Evolutionary conservation across 2,113 vertebrate genomes (phyloP).

Genomic region (Clinocottus analis): DNA sequence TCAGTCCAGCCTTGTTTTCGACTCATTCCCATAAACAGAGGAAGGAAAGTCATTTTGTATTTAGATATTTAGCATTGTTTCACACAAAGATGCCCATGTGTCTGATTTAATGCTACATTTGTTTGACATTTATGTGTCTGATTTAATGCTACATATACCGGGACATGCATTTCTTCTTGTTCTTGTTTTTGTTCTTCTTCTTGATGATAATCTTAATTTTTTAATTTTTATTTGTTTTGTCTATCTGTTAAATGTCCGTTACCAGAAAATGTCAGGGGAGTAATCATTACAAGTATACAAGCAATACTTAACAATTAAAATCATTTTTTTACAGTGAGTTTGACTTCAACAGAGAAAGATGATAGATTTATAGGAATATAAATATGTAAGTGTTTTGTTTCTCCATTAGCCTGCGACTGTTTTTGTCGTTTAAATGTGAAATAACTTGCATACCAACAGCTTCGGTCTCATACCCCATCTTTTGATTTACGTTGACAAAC

Average conservation of each 20-base stretch:
- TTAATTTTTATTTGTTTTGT: not conserved
- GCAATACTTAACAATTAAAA: not conserved
- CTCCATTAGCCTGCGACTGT: not conserved
- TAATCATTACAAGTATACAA: not conserved
- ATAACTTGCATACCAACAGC: conserved; percentile 21
- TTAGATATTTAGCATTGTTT: not conserved
- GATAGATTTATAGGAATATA: not conserved
- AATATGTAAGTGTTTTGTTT: not conserved
- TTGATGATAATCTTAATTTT: too few species aligned
- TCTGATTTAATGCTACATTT: not conserved
- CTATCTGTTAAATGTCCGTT: not conserved
- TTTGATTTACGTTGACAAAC: conserved; percentile 40
- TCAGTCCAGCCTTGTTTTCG: too few species aligned
- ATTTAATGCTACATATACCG: too few species aligned
- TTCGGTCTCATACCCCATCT: conserved; percentile 7
- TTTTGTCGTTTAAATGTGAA: conserved; percentile 40
- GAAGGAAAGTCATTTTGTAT: too few species aligned
- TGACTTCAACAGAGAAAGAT: not conserved
- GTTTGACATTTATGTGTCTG: too few species aligned
- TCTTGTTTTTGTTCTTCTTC: too few species aligned
- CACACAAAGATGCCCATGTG: not conserved
- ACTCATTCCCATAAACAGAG: too few species aligned
- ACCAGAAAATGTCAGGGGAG: not conserved
- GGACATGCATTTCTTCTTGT: too few species aligned
- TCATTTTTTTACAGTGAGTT: not conserved